phyloP scores from a whole-genome alignment of 2,797 vertebrate genomes.

The Smutsia temminckii region DNA sequence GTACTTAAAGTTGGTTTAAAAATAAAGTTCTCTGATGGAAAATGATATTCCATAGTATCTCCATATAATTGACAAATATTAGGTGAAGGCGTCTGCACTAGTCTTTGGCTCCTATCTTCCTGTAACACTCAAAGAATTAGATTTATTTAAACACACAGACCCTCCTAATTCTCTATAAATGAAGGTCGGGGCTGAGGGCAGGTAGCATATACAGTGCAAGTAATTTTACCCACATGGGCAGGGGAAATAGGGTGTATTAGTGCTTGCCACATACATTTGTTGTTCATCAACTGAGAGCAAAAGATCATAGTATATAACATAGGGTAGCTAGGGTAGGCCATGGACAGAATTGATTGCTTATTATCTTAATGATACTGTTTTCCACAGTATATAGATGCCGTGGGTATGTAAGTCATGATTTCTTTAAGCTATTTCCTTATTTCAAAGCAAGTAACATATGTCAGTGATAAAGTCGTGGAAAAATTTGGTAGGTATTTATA shows the following conservation, averaged over 20 bases:
- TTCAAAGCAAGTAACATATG: neutral
- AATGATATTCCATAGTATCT: neutral
- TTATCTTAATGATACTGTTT: neutral
- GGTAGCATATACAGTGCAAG: neutral
- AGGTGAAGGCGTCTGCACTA: neutral
- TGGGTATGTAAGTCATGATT: neutral
- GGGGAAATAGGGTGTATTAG: neutral
- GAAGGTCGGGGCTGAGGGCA: neutral
- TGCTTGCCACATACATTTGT: neutral
- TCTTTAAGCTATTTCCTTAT: neutral
- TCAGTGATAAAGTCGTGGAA: neutral
- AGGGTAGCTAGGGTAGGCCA: neutral
- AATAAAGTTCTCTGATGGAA: conserved; percentile 68
- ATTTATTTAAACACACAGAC: neutral
- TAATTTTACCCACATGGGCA: neutral
- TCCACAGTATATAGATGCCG: neutral
- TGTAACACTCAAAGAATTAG: neutral
- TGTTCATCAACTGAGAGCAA: neutral
- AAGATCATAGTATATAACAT: neutral
- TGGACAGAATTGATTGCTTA: neutral
- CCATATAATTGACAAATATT: neutral
- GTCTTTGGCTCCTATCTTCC: neutral
- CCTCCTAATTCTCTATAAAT: neutral
- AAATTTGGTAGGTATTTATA: neutral
- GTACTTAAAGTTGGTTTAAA: conserved; percentile 51